Evolutionary conservation across 2,888 invertebrate species (phyloP).

Genomic region (Craniophora ligustri): DNA sequence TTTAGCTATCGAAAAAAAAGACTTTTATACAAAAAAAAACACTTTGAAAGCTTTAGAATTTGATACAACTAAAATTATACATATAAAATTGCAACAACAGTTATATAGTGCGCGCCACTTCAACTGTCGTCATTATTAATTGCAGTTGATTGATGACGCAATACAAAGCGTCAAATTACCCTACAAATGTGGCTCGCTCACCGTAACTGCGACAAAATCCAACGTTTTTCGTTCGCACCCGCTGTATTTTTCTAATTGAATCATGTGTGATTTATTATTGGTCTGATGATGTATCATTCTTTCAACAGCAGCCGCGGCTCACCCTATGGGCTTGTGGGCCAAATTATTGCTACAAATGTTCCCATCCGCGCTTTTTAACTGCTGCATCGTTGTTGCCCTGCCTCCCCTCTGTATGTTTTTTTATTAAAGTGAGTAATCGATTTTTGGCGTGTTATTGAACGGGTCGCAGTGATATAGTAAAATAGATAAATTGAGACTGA

Average conservation of each 20-base stretch:
- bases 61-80: too few relatives aligned
- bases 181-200: constrained; percentile 72
- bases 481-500: constrained; percentile 43
- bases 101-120: constrained; percentile 42
- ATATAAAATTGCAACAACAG: constrained; percentile 32
- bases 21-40: too few relatives aligned
- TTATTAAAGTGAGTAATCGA: constrained; percentile 81
- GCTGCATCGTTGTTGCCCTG: constrained; percentile 68
- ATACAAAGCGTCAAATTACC: constrained; percentile 84
- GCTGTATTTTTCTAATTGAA: constrained; percentile 88
- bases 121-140: constrained; percentile 71
- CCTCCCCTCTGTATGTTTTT: constrained; percentile 73
- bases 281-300: constrained; percentile 89
- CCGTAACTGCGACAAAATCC: constrained; percentile 76
- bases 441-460: constrained; percentile 70
- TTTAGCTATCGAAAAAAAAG: neutral
- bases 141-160: constrained; percentile 84
- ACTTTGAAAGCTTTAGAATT: constrained; percentile 20
- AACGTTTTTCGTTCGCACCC: constrained; percentile 71
- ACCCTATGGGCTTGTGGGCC: constrained; percentile 82
- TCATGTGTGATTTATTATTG: constrained; percentile 88
- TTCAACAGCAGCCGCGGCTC: constrained; percentile 86
- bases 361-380: constrained; percentile 83
- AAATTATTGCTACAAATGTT: constrained; percentile 87
- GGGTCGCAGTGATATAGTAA: constrained; percentile 57